Evolutionary conservation across 1,140 invertebrate genomes (phyloP).

Genomic region (Nebria ingens): DNA sequence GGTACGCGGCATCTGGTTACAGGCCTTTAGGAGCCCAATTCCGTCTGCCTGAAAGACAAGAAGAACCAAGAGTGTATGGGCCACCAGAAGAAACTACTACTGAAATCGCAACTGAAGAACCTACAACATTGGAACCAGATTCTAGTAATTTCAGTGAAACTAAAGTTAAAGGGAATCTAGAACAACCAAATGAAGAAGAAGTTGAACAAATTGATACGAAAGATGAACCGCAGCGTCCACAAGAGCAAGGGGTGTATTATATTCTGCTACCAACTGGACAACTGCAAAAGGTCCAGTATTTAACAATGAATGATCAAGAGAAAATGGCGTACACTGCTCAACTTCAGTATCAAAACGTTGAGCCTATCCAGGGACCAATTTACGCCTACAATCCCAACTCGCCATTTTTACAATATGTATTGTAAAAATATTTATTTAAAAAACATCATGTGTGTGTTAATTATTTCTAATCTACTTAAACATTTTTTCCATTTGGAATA

Average conservation of each 20-base stretch:
- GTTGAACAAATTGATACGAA: conserved; percentile 13
- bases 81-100: conserved; percentile 15
- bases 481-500: too few relatives aligned
- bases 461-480: too few relatives aligned
- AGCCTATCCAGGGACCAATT: conserved; percentile 41
- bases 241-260: conserved; percentile 39
- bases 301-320: conserved; percentile 37
- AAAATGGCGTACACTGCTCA: conserved; percentile 44
- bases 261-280: conserved; percentile 41
- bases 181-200: conserved; percentile 10
- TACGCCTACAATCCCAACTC: conserved; percentile 43
- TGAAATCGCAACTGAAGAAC: conserved; percentile 16
- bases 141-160: conserved; percentile 13
- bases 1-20: background rate
- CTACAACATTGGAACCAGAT: conserved; percentile 13
- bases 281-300: conserved; percentile 40
- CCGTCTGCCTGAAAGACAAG: conserved; percentile 10
- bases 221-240: conserved; percentile 12
- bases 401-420: too few relatives aligned
- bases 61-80: conserved; percentile 9
- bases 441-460: too few relatives aligned
- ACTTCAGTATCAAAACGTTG: conserved; percentile 41
- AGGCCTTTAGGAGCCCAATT: conserved; percentile 10
- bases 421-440: too few relatives aligned
- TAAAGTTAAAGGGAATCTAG: conserved; percentile 14